Base-by-base conservation (phyloP, 2,113 vertebrate species). In the Entomyzon cyanotis region DNA sequence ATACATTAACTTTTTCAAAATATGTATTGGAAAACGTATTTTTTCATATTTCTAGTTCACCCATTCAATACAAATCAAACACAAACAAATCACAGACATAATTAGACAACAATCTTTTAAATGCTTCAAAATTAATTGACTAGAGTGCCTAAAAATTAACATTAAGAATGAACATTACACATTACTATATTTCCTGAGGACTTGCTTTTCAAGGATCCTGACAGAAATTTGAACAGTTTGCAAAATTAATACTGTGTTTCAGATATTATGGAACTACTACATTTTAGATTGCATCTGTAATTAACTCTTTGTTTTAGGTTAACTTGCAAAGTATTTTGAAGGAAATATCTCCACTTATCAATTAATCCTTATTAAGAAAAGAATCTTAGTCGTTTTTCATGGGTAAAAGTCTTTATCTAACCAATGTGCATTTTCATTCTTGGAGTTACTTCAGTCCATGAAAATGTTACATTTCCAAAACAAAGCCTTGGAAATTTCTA, bases 201-300 rank as follows among this genome's bases (percentile, higher is more conserved):
- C 41, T 60, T 68, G 13, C 23, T 94, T 81, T 80, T 41, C 64
- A 52, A 68, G 80, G 24, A 55, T 42, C 13, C 49, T 78, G 58
- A 75, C 62, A 93, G 82, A 96, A 90, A 69, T 55, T 60, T 62
- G 39, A 87, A 87, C 62, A 92, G 89, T 46, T 91, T 85, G n/a
- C 30, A 70, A 89, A 89, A 90, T 55, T 81, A 94, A 94, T 88
- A 74, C 69, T 83, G 33, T 35, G 71, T 77, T 96, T 88, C 56
- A 49, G 88, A 41, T 60, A 67, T 39, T 91, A 82, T 35, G 42
- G 88, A 93, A 91, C 64, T 86, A 59, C 50, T 75, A 83, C n/a
- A 78, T 70, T 89, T 92, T 69, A 37, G 84, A 90, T 79, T 87
- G 30, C 50, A 63, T 84, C 53, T 89, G 89, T 87, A 59, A 53